Evolutionary conservation across 1,140 invertebrate genomes (phyloP).

Genomic region (Zaprionus vittiger): DNA sequence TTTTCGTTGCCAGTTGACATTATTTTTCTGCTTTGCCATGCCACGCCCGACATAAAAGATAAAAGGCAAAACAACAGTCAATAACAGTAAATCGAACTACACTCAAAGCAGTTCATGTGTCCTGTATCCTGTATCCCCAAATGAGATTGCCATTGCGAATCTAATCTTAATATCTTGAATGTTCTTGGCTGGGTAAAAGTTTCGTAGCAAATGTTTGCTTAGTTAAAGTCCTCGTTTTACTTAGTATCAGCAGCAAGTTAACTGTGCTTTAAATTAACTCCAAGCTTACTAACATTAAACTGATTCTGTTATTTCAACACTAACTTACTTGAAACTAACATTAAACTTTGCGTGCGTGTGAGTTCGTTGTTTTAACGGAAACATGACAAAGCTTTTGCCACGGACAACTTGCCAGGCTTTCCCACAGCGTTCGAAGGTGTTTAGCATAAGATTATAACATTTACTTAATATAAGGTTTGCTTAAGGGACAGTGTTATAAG

Average conservation of each 20-base stretch:
- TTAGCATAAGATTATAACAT: slow-evolving; percentile 40
- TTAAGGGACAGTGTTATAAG: slow-evolving; percentile 13
- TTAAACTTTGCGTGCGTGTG: slow-evolving; percentile 1
- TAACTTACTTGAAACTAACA: slow-evolving; percentile 23
- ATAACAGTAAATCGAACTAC: slow-evolving; percentile 71
- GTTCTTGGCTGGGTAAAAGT: not conserved
- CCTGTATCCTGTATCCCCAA: slow-evolving; percentile 28
- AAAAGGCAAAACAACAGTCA: slow-evolving; percentile 51
- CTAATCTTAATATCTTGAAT: slow-evolving; percentile 32
- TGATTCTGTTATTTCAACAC: slow-evolving; percentile 11
- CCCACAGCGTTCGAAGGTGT: slow-evolving; percentile 21
- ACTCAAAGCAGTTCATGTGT: slow-evolving; percentile 54
- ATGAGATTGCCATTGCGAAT: slow-evolving; percentile 7
- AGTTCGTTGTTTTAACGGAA: slow-evolving; percentile 3
- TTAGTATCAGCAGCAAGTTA: not conserved
- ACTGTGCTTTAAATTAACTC: slow-evolving; percentile 12
- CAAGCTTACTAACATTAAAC: slow-evolving; percentile 5
- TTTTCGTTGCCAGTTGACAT: slow-evolving; percentile 54
- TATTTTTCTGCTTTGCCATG: slow-evolving; percentile 53
- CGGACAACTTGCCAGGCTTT: not conserved
- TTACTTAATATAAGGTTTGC: not conserved
- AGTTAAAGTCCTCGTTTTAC: not conserved
- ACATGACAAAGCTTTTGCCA: slow-evolving; percentile 32
- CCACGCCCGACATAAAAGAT: slow-evolving; percentile 55
- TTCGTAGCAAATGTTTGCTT: not conserved